Evolutionary conservation across 2,888 invertebrate species (phyloP), one percentile per base, ranked within the genome.

Genomic region (Chalcis sispes): DNA sequence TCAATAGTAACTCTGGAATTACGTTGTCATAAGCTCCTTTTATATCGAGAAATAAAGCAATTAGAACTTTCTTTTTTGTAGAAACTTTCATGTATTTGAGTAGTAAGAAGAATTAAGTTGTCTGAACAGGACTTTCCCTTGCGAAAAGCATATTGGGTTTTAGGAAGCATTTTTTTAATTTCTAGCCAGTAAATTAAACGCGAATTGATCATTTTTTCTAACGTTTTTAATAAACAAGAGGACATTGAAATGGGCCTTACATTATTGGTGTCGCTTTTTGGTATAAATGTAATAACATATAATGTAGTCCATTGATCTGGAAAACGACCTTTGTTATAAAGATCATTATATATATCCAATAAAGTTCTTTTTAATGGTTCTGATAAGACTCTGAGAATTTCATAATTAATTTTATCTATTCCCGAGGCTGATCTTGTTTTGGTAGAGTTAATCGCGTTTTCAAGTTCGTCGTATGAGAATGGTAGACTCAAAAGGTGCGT

Each of bases 121-220:
- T 61, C 50, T 2, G 8, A 7, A 50, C 50, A 1, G 15, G 70
- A 8, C 77, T 77, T 25, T 2, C 58, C 1, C 1, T 79, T 23
- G 2, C 62, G 62, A 46, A 62, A 62, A 7, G 10, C 62, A 8
- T 4, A 42, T 27, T 62, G 46, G 1, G 46, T 27, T 18, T 46
- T 13, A 0, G 46, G n/a, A 10, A 48, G 18, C 0, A 62, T 15
- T 3, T 25, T 15, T n/a, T 62, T 42, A 0, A 5, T 27, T 46
- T 64, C 64, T 4, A 46, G 18, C 29, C 48, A 48, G 29, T 48
- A 64, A 18, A 18, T 0, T 1, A 64, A 13, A 0, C 13, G 13
- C 20, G 13, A 10, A 4, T 64, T 64, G 10, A 64, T 48, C 1
- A 64, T 10, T 29, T 15, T 48, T 32, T 48, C 48, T 7, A 70